Evolutionary conservation across 2,113 vertebrate genomes (phyloP).

Genomic region (Polypterus senegalus): DNA sequence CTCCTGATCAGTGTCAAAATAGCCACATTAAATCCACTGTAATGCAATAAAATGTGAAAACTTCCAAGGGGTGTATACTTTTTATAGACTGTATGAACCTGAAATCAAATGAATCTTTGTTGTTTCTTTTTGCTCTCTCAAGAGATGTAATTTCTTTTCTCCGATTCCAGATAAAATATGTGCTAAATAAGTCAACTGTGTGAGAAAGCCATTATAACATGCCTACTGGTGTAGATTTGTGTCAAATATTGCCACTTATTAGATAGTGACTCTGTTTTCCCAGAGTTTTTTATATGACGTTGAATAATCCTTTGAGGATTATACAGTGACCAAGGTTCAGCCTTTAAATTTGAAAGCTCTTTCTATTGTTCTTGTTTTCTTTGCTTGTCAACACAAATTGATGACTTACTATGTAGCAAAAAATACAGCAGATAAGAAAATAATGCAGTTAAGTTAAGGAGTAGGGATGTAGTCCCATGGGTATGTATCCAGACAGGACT

Average conservation of each 20-base stretch:
- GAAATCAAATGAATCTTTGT: too few relatives aligned
- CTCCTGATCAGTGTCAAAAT: too few relatives aligned
- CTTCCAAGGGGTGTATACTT: too few relatives aligned
- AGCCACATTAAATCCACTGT: too few relatives aligned
- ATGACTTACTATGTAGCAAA: slow-evolving; percentile 20
- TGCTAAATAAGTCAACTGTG: too few relatives aligned
- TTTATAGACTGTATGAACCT: too few relatives aligned
- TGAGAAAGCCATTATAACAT: too few relatives aligned
- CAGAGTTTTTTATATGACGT: not conserved
- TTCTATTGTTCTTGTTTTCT: slow-evolving; percentile 23
- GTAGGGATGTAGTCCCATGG: slow-evolving; percentile 18
- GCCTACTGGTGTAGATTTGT: too few relatives aligned
- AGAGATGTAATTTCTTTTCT: too few relatives aligned
- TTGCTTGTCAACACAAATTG: slow-evolving; percentile 20
- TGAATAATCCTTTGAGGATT: slow-evolving; percentile 12
- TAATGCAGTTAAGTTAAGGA: slow-evolving; percentile 18
- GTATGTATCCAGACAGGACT: slow-evolving; percentile 19
- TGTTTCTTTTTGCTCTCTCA: too few relatives aligned
- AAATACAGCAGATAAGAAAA: slow-evolving; percentile 27
- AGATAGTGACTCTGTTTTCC: not conserved
- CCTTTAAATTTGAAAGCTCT: slow-evolving; percentile 25
- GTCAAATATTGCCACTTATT: not conserved
- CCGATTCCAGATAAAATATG: too few relatives aligned
- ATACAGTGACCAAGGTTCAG: not conserved
- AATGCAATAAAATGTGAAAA: too few relatives aligned